Conservation (phyloP, 2,797 vertebrate genomes). For the Psittacula echo region DNA sequence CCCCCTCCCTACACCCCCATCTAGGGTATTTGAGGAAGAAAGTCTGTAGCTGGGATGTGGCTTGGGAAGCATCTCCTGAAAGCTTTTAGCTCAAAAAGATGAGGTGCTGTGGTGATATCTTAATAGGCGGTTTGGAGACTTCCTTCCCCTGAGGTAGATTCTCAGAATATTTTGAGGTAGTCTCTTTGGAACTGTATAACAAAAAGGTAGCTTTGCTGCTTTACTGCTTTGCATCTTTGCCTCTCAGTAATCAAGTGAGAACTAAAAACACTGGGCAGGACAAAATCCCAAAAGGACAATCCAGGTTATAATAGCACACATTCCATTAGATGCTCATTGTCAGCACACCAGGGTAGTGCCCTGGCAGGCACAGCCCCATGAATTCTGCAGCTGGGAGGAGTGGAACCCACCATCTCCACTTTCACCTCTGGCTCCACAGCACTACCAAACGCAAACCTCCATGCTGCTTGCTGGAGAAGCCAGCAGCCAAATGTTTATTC, state of each 20-base stretch:
- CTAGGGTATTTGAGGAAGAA: background rate
- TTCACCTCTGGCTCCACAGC: background rate
- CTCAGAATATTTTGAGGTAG: conserved; percentile 53
- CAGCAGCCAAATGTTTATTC: background rate
- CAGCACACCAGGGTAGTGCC: background rate
- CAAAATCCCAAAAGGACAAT: background rate
- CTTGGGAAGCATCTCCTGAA: conserved; percentile 17
- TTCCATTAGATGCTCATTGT: background rate
- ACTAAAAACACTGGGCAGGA: background rate
- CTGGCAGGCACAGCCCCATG: background rate
- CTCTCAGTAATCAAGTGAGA: background rate
- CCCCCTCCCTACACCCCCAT: background rate
- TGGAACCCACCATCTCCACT: background rate
- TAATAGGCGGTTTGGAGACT: conserved; percentile 10
- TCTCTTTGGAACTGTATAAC: conserved; percentile 14
- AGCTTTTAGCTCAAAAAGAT: background rate
- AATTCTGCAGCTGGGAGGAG: background rate
- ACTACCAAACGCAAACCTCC: background rate
- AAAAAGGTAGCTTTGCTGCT: conserved; percentile 33
- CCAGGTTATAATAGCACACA: background rate
- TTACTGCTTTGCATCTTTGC: background rate
- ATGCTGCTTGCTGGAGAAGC: background rate
- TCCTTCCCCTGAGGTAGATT: conserved; percentile 22
- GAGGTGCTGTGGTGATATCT: conserved; percentile 6
- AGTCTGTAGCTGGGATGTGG: background rate